These are phyloP conservation scores for Rafetus swinhoei DNA, from an alignment of 2,113 vertebrate species.

Conservation along the genomic window DNA sequence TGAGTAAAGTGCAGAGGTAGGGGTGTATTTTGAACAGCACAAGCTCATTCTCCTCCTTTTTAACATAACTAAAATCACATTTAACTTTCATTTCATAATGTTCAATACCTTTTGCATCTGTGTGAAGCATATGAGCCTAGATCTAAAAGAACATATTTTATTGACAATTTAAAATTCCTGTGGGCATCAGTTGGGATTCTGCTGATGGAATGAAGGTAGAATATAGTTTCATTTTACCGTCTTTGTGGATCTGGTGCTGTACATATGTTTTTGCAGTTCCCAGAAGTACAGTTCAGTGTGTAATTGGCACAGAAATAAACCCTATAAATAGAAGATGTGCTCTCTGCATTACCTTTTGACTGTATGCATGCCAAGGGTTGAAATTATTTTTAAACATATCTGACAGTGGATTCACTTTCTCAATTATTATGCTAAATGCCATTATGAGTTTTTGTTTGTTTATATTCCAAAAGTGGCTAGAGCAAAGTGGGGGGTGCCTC, in stretches of 20 bases:
- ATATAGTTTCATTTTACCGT: not conserved
- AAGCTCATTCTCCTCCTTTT: not conserved
- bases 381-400: not conserved
- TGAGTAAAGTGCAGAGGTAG: not conserved
- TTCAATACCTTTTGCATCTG: not conserved
- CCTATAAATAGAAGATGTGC: not conserved
- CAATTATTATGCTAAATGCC: not conserved
- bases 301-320: not conserved
- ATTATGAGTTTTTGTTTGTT: constrained; percentile 8
- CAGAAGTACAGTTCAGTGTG: not conserved
- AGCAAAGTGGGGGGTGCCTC: not conserved
- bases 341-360: accelerated
- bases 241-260: not conserved
- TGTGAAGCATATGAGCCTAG: not conserved
- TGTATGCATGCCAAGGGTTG: not conserved
- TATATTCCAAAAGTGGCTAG: not conserved
- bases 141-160: not conserved
- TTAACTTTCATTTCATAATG: not conserved
- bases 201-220: accelerated
- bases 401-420: constrained; percentile 16
- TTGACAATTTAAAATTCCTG: not conserved
- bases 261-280: not conserved
- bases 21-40: not conserved
- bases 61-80: not conserved
- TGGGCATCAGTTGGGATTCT: not conserved